Evolutionary conservation across 2,888 invertebrate genomes (phyloP).

Genomic region (Epistrophella euchroma): DNA sequence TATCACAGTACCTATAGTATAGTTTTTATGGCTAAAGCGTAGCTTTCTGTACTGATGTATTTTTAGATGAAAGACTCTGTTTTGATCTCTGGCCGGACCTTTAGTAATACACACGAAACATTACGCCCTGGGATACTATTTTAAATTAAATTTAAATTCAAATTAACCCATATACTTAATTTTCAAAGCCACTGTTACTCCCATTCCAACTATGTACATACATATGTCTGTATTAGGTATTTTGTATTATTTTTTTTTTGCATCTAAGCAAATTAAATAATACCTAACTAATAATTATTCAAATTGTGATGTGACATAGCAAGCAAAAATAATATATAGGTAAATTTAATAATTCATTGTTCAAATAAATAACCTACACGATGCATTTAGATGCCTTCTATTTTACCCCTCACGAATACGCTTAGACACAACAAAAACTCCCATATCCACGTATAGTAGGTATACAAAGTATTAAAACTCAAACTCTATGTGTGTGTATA

Average conservation of each 20-base stretch:
- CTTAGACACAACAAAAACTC: slow-evolving; percentile 24
- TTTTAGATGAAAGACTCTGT: too few relatives aligned
- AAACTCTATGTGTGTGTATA: slow-evolving; percentile 30
- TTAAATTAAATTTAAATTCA: not conserved
- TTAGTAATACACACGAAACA: too few relatives aligned
- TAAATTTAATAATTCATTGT: slow-evolving; percentile 34
- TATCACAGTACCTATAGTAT: too few relatives aligned
- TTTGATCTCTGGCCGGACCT: too few relatives aligned
- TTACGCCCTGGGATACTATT: too few relatives aligned
- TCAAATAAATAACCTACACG: not conserved
- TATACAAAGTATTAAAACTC: not conserved
- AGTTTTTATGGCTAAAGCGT: too few relatives aligned
- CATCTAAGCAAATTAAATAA: slow-evolving; percentile 10
- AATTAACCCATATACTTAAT: not conserved
- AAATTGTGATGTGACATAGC: slow-evolving; percentile 19
- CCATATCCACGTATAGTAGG: slow-evolving; percentile 21
- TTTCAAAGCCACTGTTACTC: slow-evolving; percentile 2
- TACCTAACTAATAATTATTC: slow-evolving; percentile 16
- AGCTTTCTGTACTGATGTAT: too few relatives aligned
- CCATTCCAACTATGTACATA: not conserved
- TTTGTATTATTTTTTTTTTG: not conserved
- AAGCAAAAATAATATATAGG: not conserved
- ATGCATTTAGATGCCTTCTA: slow-evolving; percentile 24
- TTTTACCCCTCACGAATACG: slow-evolving; percentile 21
- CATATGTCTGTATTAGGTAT: too few relatives aligned